Conservation (phyloP, 2,797 vertebrate species). For the Poeciliopsis gracilis region DNA sequence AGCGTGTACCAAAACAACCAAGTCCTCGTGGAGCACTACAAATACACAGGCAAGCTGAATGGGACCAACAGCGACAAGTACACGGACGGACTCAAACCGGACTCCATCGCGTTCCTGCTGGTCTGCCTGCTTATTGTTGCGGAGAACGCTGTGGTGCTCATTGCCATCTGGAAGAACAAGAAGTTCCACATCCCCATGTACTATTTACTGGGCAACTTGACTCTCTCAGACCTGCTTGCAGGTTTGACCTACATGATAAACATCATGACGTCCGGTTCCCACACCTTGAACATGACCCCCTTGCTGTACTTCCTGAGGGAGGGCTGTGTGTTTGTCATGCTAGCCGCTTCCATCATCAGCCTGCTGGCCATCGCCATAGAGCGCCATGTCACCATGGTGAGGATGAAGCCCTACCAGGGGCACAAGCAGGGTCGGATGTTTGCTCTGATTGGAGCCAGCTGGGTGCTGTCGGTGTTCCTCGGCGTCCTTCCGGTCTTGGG, state of each 20-base stretch:
- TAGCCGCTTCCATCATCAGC: slow-evolving; percentile 88
- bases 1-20: slow-evolving; percentile 79
- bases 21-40: slow-evolving; percentile 85
- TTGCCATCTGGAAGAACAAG: slow-evolving; percentile 89
- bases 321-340: slow-evolving; percentile 88
- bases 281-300: slow-evolving; percentile 86
- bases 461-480: slow-evolving; percentile 84
- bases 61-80: slow-evolving; percentile 80
- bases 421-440: slow-evolving; percentile 87
- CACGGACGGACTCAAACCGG: slow-evolving; percentile 81
- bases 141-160: slow-evolving; percentile 88
- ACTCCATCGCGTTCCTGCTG: slow-evolving; percentile 82
- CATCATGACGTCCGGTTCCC: slow-evolving; percentile 87
- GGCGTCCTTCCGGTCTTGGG: slow-evolving; percentile 87
- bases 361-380: slow-evolving; percentile 91
- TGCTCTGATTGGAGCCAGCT: slow-evolving; percentile 84
- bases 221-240: slow-evolving; percentile 89
- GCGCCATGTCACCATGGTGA: slow-evolving; percentile 91
- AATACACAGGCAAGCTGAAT: slow-evolving; percentile 87
- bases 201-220: slow-evolving; percentile 89
- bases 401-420: slow-evolving; percentile 86
- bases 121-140: slow-evolving; percentile 87
- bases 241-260: slow-evolving; percentile 91
- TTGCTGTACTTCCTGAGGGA: slow-evolving; percentile 89
- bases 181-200: slow-evolving; percentile 93